These are phyloP conservation scores for Gymnocephalus cernua DNA, from an alignment of 2,113 vertebrate species.

Conservation along the genomic window DNA sequence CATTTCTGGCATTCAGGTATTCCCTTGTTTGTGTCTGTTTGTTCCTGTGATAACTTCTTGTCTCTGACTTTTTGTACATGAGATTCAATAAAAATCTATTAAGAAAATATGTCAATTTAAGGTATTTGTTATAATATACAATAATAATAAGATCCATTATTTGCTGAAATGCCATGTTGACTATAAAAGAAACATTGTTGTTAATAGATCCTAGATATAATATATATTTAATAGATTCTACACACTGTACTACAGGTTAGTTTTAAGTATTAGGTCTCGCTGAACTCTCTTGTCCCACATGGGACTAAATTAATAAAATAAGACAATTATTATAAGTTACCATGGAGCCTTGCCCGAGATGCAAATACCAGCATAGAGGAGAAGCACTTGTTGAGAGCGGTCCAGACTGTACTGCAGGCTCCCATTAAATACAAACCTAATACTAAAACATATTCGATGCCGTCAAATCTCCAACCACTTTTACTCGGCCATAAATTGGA, in stretches of 20 bases:
- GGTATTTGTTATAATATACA: not conserved
- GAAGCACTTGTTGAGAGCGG: not conserved
- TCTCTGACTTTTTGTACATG: not conserved
- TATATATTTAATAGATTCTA: no score
- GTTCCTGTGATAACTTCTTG: not conserved
- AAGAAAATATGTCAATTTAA: not conserved
- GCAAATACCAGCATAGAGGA: not conserved
- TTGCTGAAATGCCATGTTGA: not conserved
- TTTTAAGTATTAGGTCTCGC: not conserved
- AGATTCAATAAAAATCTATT: not conserved
- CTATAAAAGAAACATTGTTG: not conserved
- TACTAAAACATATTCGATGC: not conserved
- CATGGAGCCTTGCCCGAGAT: not conserved
- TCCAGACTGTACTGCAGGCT: not conserved
- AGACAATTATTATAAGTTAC: not conserved
- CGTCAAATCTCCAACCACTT: not conserved
- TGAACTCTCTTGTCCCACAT: not conserved
- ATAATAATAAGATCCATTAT: not conserved
- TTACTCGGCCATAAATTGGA: not conserved
- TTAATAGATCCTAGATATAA: not conserved
- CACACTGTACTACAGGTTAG: not conserved
- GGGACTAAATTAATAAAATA: no score
- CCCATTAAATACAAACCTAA: not conserved
- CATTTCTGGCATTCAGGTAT: not conserved
- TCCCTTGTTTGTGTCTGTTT: not conserved